A percentile compares a stretch with the other conserved stretches of the same genome.
These are phyloP conservation scores for Lottia gigantea DNA, from an alignment of 2,888 invertebrate species.

Conservation along the genomic window DNA sequence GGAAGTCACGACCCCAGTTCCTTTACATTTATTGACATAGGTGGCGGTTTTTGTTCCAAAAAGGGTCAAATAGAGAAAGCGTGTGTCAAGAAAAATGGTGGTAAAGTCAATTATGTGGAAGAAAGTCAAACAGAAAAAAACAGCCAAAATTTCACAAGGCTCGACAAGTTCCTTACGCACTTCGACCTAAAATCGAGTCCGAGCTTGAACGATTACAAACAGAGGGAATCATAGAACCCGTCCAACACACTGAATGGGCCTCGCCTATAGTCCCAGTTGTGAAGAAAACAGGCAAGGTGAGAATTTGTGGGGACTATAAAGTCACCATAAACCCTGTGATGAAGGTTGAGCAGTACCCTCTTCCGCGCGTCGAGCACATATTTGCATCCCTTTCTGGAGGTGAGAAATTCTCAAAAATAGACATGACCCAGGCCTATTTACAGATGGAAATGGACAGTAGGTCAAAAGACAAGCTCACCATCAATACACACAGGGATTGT, in stretches of 20 bases:
- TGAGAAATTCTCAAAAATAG: slow-evolving; percentile 29
- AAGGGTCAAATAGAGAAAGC: too few relatives aligned
- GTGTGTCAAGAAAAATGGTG: too few relatives aligned
- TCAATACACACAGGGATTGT: not conserved
- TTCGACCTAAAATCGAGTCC: slow-evolving; percentile 23
- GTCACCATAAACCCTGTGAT: slow-evolving; percentile 44
- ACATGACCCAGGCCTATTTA: slow-evolving; percentile 22
- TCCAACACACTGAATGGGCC: slow-evolving; percentile 27
- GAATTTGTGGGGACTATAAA: slow-evolving; percentile 46
- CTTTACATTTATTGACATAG: too few relatives aligned
- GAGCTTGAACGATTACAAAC: slow-evolving; percentile 5
- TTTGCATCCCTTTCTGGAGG: slow-evolving; percentile 36
- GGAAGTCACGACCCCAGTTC: too few relatives aligned
- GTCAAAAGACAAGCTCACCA: slow-evolving; percentile 15
- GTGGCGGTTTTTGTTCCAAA: too few relatives aligned
- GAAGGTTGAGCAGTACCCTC: slow-evolving; percentile 47
- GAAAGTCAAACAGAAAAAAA: too few relatives aligned
- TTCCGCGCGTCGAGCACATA: slow-evolving; percentile 45
- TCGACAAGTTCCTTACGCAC: slow-evolving; percentile 33
- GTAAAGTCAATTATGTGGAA: too few relatives aligned
- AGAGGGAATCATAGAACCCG: slow-evolving; percentile 18
- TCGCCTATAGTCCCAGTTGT: slow-evolving; percentile 27
- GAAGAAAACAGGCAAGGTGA: slow-evolving; percentile 28
- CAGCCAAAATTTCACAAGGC: slow-evolving; percentile 36
- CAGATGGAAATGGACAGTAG: slow-evolving; percentile 30